These are phyloP conservation scores for Xerus rutilus DNA, from an alignment of 2,797 vertebrate genomes.

Conservation along the genomic window DNA sequence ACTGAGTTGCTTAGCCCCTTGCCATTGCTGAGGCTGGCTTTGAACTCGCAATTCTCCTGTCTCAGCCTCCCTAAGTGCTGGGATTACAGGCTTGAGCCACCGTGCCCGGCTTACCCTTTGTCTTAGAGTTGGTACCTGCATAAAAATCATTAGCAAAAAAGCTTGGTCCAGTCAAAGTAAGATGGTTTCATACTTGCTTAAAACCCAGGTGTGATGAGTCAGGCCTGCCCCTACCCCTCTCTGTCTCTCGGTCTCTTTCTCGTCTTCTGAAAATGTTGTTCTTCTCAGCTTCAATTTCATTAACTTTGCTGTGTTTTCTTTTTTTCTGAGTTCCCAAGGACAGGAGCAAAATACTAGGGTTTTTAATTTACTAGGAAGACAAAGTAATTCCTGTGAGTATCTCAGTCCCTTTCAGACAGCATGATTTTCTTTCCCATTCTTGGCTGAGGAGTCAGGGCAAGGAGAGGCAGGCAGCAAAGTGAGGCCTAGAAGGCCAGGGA, in stretches of 20 bases:
- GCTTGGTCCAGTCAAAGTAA: neutral
- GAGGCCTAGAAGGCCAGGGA: neutral
- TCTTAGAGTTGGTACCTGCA: slow-evolving; percentile 31
- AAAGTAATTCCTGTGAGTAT: neutral
- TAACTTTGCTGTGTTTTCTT: slow-evolving; percentile 42
- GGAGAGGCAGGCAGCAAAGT: slow-evolving; percentile 11
- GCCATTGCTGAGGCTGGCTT: no score
- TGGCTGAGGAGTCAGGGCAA: neutral
- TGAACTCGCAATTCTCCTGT: no score
- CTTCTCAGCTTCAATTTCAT: neutral
- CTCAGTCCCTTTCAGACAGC: neutral
- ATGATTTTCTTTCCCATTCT: neutral
- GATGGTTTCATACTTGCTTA: slow-evolving; percentile 1
- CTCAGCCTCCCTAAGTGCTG: no score
- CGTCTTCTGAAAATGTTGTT: neutral
- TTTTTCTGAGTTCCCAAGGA: neutral
- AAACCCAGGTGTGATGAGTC: neutral
- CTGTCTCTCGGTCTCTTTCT: neutral
- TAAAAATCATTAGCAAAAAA: slow-evolving; percentile 63
- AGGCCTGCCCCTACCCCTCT: neutral
- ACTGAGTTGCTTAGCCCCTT: no score
- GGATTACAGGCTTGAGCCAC: no score
- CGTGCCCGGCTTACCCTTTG: slow-evolving; percentile 55
- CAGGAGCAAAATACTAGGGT: neutral
- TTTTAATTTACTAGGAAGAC: neutral